Base-by-base conservation (phyloP, 1,140 invertebrate species). In the Wiebesia pumilae region DNA sequence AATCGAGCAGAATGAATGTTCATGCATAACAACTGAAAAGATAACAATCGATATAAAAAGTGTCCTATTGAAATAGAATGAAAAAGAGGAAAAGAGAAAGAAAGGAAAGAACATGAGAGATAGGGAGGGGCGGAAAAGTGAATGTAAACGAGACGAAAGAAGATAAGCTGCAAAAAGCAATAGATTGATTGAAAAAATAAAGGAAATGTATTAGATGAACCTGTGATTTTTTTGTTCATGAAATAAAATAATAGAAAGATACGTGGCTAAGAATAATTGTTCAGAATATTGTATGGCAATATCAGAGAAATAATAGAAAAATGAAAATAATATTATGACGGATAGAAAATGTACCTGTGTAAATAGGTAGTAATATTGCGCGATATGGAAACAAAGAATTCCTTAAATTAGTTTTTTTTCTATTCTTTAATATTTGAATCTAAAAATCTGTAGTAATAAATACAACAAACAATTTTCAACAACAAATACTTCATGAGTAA, bases 1-100 rank as follows among this genome's bases (percentile, higher is more conserved):
- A 80, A 73, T 85, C 77, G 67, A 3, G 47, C 47, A 85, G 81
- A 81, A 85, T 85, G 78, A 65, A 81, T 85, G 78, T 71, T 58
- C 84, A 81, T 80, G 58, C 67, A 84, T 38, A 54, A 38, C 51
- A 77, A 78, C 14, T 77, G 40, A 79, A 84, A 84, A 43, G 62
- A 84, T 84, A 84, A 79, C 58, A 79, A 65, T 43, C 30, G 24
- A 84, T 79, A 84, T 67, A 67, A 84, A 84, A 67, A 81, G 38
- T 21, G 35, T 47, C 27, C 9, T 67, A n/a, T 7, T 82, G 65
- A 71, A 71, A 82, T 71, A 43, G 81, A 82, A 54, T 43, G 30
- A 69, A 71, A 51, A 12, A n/a, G n/a, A 62, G 47, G 24, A n/a
- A 79, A n/a, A 3, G 6, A 58, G 38, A 12, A 27, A 16, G 3